Base-by-base conservation (phyloP, 1,140 invertebrate genomes). In the Drosophila equinoxialis region DNA sequence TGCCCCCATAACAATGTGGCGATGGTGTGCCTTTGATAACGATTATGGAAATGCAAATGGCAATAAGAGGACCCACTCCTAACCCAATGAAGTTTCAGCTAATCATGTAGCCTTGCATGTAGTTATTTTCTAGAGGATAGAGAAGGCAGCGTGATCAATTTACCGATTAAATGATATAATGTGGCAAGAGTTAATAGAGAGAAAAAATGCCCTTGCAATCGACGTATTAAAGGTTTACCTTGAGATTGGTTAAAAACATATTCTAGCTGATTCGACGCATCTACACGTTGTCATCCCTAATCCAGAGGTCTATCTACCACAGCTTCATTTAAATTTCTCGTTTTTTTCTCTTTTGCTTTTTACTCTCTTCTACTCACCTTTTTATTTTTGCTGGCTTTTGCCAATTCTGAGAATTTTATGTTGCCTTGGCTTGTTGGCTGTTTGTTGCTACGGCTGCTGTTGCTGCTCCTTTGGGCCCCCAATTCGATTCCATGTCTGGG, bases 261-360 rank as follows among this genome's bases (percentile, higher is more conserved):
- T 30, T 6, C 35, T 11, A 11, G 10, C 37, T 13, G 14, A 7
- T 42, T 41, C 13, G 65, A 67, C 51, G 45, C 54, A 26, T 48
- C 37, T 55, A 33, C 57, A 48, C 61, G 37, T 45, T 42, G 42
- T 33, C 20, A 30, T 48, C 41, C 4, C 58, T 10, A 35, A 17
- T 65, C 17, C 30, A 35, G 17, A 64, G 45, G 26, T 30, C 58
- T 70, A 42, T 57, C 45, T 14, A 17, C 39, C 83, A 89, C 77
- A 87, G 77, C 84, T 81, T 89, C 84, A 89, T 89, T 89, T 89
- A 89, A 89, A 89, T 87, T 81, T 74, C 17, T 65, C 3, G 59
- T 23, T 59, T 37, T 37, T 70, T 65, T 63, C 68, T 73, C 45
- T 74, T 58, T 48, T 41, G 37, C 59, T 63, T 60, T 35, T 6